Base-by-base conservation (phyloP, 2,888 invertebrate species). In the Andrena bucephala region DNA sequence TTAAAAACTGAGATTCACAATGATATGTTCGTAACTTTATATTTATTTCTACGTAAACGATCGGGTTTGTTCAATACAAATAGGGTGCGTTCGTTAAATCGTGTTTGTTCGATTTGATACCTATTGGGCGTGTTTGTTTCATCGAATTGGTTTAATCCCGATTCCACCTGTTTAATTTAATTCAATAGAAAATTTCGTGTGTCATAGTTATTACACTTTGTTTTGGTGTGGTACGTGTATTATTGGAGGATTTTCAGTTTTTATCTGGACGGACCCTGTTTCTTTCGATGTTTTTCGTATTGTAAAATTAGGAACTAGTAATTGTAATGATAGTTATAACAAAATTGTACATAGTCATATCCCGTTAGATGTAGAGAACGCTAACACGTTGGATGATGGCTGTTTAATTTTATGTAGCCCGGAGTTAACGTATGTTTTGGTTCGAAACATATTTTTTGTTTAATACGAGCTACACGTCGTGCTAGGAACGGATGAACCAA, bases 371-470 rank as follows among this genome's bases (percentile, higher is more conserved):
- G 63, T 84, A 82, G 79, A 60, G 4, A 57, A 87, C 65, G 91
- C 92, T 92, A 92, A 91, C 90, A 91, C 60, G 65, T 87, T 77
- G 91, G 91, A 89, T 88, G 83, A 92, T 89, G 92, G 89, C 91
- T 85, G 31, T 65, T 77, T 63, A 81, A 74, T 77, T 74, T 20
- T 68, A 65, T 72, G 72, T 87, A 78, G 87, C 77, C 75, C 74
- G 81, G 78, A 87, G 85, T 91, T 87, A 85, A 89, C 88, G 81
- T 90, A 90, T 90, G 87, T 91, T 92, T 92, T 74, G 63, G n/a
- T 50, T 70, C 48, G 67, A 90, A 89, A 91, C 85, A 88, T 86
- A 83, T 80, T 42, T 42, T 71, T 80, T 77, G 86, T 81, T 80
- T 85, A 87, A 89, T 84, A 81, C 81, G 67, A 74, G 52, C 74